A percentile compares a stretch with the other conserved stretches of the same genome.
Conservation (phyloP, 2,113 vertebrate species). For the Lophura nycthemera region DNA sequence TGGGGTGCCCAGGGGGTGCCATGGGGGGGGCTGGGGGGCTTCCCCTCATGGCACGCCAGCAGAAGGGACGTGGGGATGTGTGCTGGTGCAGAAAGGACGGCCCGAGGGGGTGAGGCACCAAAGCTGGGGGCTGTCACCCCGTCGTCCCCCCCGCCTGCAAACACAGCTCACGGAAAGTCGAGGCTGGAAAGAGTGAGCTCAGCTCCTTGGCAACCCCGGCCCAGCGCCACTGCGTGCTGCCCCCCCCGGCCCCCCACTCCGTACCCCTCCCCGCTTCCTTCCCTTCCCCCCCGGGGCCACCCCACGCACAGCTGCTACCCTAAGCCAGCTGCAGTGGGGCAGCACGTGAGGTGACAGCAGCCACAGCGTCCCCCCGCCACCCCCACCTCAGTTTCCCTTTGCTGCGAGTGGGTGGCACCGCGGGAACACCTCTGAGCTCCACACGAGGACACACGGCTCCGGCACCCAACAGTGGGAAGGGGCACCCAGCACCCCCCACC, state of each 20-base stretch:
- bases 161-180: constrained; percentile 35
- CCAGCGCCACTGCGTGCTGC: constrained; percentile 33
- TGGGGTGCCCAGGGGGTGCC: neutral
- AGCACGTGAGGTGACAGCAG: neutral
- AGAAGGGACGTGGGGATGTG: neutral
- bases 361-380: neutral
- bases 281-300: neutral
- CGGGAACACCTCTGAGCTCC: neutral
- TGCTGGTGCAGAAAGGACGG: neutral
- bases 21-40: neutral
- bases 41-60: neutral
- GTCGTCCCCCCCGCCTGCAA: neutral
- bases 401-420: neutral
- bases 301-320: neutral
- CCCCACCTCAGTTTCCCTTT: constrained; percentile 17
- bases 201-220: constrained; percentile 61
- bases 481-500: neutral
- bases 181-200: constrained; percentile 72
- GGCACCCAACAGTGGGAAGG: neutral
- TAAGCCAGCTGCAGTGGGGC: neutral
- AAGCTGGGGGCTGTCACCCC: neutral
- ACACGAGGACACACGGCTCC: neutral
- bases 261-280: neutral
- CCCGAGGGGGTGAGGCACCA: neutral
- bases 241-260: too few species aligned